Conservation (phyloP, 2,113 vertebrate species). For the Uropsilus gracilis region DNA sequence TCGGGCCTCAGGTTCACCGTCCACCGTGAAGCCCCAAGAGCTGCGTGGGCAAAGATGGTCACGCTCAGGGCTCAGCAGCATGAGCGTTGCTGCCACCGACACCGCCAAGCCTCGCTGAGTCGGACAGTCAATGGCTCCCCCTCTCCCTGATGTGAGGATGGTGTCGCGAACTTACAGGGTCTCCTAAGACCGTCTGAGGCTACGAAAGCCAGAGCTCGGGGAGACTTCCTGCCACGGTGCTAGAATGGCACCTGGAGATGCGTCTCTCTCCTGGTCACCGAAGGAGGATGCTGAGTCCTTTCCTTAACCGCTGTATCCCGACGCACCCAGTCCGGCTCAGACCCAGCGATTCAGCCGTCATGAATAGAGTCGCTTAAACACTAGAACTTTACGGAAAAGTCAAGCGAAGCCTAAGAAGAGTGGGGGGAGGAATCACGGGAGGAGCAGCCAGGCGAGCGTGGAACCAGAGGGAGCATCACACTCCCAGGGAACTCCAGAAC, state of each 20-base stretch:
- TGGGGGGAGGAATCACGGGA: not conserved
- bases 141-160: not conserved
- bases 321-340: not conserved
- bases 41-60: not conserved
- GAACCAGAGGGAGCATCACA: not conserved
- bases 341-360: not conserved
- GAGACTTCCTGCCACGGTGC: not conserved
- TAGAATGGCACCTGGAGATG: not conserved
- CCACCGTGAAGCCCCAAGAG: not conserved
- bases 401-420: not conserved
- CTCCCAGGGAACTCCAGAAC: not conserved
- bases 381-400: not conserved
- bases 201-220: not conserved
- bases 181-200: not conserved
- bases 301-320: not conserved
- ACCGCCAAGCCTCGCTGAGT: not conserved
- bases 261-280: not conserved
- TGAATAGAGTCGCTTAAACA: not conserved
- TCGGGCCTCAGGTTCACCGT: not conserved
- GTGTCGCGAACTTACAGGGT: not conserved
- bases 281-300: not conserved
- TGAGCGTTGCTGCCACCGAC: not conserved
- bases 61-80: not conserved
- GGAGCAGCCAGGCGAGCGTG: accelerated
- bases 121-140: not conserved